Evolutionary conservation across 2,888 invertebrate species (phyloP), one percentile per base, ranked within the genome.

Genomic region (Globia sparganii): DNA sequence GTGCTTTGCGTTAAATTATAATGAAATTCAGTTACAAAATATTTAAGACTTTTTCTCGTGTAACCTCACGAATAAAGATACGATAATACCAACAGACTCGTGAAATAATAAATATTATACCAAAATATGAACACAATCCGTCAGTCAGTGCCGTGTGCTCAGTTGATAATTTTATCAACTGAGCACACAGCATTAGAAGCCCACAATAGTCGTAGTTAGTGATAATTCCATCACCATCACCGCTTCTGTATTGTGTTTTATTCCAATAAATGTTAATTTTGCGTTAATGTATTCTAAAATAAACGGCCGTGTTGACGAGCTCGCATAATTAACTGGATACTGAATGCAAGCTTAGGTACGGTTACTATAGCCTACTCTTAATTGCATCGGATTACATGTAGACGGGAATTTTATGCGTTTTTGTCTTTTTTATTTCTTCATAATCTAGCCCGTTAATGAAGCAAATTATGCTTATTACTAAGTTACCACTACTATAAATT

Each of bases 261-360:
- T 88, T 78, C 87, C 89, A 91, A 91, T 92, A 92, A 89, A 90
- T 90, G 92, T 91, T 91, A 91, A 93, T 92, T 93, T 91, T 81
- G 84, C 86, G 88, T 87, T 89, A 91, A 92, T 91, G 88, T 92
- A 93, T 92, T 92, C 92, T 90, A 91, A 92, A 92, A 90, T 93
- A 90, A 90, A 91, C 88, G 89, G 76, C 83, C 77, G 83, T 89
- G 90, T 89, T 89, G 91, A 91, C 88, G 88, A 87, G 89, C 87
- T 88, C 87, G 92, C 92, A 91, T 92, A 93, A 92, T 88, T 86
- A 87, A 86, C 84, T 75, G 65, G 71, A 49, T 80, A 83, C 72
- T 79, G 69, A 76, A 79, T 86, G 81, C 79, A 80, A 79, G 86
- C 81, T 84, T 83, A 40, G 11, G 40, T 40, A 83, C 64, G 79